Evolutionary conservation across 1,140 invertebrate species (phyloP), one percentile per base, ranked within the genome.

Genomic region (Marisa cornuarietis): DNA sequence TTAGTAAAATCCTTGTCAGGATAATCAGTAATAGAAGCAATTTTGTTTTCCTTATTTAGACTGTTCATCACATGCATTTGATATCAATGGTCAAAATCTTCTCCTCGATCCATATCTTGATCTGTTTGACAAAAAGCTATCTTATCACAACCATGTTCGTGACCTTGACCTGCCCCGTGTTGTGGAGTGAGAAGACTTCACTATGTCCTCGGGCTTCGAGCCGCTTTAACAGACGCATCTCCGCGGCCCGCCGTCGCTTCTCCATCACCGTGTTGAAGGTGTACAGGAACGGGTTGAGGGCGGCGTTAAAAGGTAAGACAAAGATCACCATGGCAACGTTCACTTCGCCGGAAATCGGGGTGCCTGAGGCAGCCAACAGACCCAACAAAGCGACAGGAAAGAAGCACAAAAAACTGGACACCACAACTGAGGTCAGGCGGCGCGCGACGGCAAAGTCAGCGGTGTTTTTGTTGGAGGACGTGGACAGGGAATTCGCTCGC

Each of bases 241-340:
- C 54, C 16, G 16, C 54, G 54, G 54, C 54, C 16, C 16, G 11
- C 16, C 54, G 11, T 14, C 54, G 54, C 9, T 58, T 58, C 54
- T 58, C 22, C 42, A 69, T 24, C 16, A 78, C 42, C n/a, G 65
- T 22, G 76, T 78, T 78, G 1, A 61, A 69, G 6, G 85, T 84
- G 71, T 86, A 86, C 5, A 86, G 69, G 42, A 86, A 80, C 0
- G 84, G 84, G 26, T 85, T 85, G 16, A 85, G 58, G 14, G 84
- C 83, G 2, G 83, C 81, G 51, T 85, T 85, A 9, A 81, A 71
- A 5, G 84, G 83, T 18, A 84, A 61, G 24, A 84, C 76, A 52
- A 85, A 84, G 4, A 85, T 82, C 5, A 80, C 81, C 0, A 78
- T 66, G 79, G 79, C 84, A 0, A 82, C 81, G 63, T 84, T 83